Evolutionary conservation across 1,140 invertebrate genomes (phyloP), one percentile per base, ranked within the genome.

Genomic region (Fopius arisanus): DNA sequence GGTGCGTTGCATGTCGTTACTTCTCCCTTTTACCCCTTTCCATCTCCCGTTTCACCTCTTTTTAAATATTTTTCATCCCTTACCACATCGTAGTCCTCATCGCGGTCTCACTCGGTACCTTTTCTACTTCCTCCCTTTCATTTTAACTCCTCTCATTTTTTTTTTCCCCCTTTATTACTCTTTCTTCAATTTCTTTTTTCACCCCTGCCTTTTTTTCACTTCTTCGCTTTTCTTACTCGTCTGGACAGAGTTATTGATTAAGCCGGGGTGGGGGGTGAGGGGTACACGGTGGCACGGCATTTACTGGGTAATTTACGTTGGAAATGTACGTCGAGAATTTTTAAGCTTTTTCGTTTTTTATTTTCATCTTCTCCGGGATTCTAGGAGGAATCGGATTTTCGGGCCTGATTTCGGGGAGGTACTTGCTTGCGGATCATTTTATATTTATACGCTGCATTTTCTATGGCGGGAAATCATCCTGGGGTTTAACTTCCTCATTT

Each of bases 161-260:
- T 43, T 37, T 23, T 59, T n/a, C n/a, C 6, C 6, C 12, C 40
- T 6, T n/a, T n/a, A n/a, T n/a, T n/a, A n/a, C n/a, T n/a, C n/a
- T n/a, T 62, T 54, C 16, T 37, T 63, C 40, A 6, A 2, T 70
- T 70, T 70, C 67, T 51, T 43, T 37, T 23, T 59, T n/a, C n/a
- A 2, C 6, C 12, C 40, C n/a, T n/a, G n/a, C n/a, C n/a, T n/a
- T 6, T 54, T 9, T 54, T 51, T 51, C 23, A 16, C 0, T n/a
- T 23, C 19, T 31, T 7, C 26, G 6, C 23, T 33, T 54, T 21
- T 31, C 12, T n/a, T 26, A 21, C 37, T 51, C 67, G 74, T 54
- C 70, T 72, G 70, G 62, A 67, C 40, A 51, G 68, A 48, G 26
- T 75, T 75, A 75, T 75, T 72, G 74, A 75, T 75, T 72, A 72